phyloP scores from a whole-genome alignment of 2,888 invertebrate species.

The Ptychoptera contaminata region DNA sequence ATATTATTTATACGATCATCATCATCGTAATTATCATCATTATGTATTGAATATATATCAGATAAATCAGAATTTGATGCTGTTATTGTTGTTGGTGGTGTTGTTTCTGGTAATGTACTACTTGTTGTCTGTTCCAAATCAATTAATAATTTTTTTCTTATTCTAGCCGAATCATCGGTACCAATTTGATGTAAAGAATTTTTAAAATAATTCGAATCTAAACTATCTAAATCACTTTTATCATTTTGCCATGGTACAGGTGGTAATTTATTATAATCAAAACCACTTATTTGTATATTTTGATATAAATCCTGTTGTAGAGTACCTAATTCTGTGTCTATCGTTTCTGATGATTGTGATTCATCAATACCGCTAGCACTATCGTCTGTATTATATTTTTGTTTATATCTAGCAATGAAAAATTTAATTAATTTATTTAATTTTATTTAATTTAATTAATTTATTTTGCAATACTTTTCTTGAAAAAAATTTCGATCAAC shows the following conservation, averaged over 20 bases:
- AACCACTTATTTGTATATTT: not conserved
- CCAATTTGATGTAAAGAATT: conserved; percentile 26
- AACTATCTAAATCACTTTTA: conserved; percentile 31
- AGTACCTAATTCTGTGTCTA: conserved; percentile 20
- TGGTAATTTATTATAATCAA: not conserved
- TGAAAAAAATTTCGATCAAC: conserved; percentile 60
- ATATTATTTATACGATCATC: no score
- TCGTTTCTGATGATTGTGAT: conserved; percentile 14
- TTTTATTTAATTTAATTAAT: no score
- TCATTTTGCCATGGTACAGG: conserved; percentile 21
- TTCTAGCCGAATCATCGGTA: not conserved
- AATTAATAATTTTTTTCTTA: conserved; percentile 7
- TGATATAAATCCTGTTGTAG: no score
- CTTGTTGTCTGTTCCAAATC: conserved; percentile 19
- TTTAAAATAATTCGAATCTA: conserved; percentile 31
- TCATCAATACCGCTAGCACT: conserved; percentile 13
- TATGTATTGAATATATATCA: conserved; percentile 21
- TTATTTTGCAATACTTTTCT: conserved; percentile 54
- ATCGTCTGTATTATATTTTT: conserved; percentile 7
- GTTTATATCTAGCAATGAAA: conserved; percentile 1
- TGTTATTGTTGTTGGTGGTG: conserved; percentile 20
- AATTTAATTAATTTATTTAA: no score
- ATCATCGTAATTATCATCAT: no score
- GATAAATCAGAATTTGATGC: conserved; percentile 21
- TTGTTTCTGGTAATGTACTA: conserved; percentile 26